Percentiles rank a stretch among this genome's conserved stretches.
Evolutionary conservation across 2,113 vertebrate genomes (phyloP).

Genomic region (Daboia siamensis): DNA sequence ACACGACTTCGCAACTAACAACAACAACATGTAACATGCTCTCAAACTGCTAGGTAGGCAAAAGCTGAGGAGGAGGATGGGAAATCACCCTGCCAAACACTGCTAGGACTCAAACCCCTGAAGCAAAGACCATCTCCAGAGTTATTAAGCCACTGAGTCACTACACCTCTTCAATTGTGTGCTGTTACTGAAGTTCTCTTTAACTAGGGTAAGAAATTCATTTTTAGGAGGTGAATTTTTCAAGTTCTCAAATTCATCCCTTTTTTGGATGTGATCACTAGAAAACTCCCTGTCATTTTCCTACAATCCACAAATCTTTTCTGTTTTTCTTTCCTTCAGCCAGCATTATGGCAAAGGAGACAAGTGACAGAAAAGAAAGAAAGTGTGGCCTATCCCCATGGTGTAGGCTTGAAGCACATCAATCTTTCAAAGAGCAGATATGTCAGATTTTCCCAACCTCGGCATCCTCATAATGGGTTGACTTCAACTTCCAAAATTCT

Average conservation of each 20-base stretch:
- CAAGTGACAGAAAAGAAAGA: neutral
- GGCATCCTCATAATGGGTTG: neutral
- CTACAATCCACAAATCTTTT: neutral
- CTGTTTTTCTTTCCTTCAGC: neutral
- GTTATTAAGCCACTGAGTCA: neutral
- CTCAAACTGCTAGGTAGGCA: neutral
- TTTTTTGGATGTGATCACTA: neutral
- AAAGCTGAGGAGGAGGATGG: neutral
- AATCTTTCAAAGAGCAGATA: neutral
- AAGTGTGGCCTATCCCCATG: neutral
- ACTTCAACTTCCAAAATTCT: neutral
- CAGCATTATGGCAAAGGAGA: neutral
- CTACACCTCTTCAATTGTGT: neutral
- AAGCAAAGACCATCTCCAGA: neutral
- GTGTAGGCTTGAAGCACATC: neutral
- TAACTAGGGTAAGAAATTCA: neutral
- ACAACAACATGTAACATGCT: neutral
- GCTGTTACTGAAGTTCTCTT: neutral
- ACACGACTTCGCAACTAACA: too few relatives aligned
- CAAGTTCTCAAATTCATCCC: neutral
- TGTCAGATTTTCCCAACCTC: neutral
- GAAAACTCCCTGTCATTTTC: neutral
- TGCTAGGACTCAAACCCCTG: neutral
- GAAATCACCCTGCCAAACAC: neutral
- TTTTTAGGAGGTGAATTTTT: neutral